phyloP scores from a whole-genome alignment of 2,797 vertebrate genomes.

The Parauchenoglanis ngamensis region DNA sequence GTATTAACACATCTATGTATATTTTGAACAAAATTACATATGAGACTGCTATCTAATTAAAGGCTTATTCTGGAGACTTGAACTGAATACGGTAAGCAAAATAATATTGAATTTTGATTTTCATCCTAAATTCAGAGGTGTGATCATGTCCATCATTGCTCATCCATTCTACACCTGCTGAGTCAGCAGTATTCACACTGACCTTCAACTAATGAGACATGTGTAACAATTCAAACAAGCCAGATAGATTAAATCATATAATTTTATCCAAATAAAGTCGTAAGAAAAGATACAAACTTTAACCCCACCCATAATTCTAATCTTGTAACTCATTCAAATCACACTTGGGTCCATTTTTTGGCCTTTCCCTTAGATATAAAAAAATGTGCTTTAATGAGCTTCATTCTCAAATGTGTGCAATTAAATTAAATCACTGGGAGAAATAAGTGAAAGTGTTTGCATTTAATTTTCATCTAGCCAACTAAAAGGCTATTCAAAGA shows the following conservation, averaged over 20 bases:
- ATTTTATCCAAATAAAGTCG: not conserved
- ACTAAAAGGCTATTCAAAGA: slow-evolving; percentile 5
- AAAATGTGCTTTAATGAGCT: not conserved
- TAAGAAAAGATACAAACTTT: not conserved
- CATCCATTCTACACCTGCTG: not conserved
- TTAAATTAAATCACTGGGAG: not conserved
- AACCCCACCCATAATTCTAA: not conserved
- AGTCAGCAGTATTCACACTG: slow-evolving; percentile 2
- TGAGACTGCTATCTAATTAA: no score
- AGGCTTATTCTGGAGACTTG: not conserved
- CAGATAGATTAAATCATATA: not conserved
- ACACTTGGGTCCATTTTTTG: not conserved
- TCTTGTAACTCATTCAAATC: not conserved
- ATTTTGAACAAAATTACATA: not conserved
- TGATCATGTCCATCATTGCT: not conserved
- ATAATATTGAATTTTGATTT: not conserved
- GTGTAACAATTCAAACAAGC: not conserved
- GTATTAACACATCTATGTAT: not conserved
- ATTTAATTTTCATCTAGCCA: not conserved
- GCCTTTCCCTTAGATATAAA: not conserved
- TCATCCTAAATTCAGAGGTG: not conserved
- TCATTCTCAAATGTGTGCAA: not conserved
- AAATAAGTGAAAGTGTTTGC: not conserved
- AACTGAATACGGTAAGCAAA: not conserved
- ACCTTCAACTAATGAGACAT: not conserved